Conservation (phyloP, 2,888 invertebrate species). For the Orchestes rusci region DNA sequence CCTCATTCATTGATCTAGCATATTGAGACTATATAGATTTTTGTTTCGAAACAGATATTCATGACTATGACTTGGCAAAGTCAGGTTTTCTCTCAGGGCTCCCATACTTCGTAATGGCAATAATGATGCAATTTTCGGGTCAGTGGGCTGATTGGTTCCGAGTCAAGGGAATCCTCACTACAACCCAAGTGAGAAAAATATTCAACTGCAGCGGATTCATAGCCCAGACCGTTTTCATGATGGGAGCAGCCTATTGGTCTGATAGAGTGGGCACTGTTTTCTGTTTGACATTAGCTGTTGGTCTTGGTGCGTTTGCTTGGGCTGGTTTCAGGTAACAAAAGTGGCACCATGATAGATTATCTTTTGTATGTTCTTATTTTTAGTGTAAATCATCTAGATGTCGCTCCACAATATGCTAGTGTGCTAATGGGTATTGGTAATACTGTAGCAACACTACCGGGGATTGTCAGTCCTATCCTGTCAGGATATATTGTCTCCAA, state of each 20-base stretch:
- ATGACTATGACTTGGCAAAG: slow-evolving; percentile 64
- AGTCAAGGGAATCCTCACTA: slow-evolving; percentile 55
- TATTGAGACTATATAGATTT: background rate
- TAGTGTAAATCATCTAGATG: slow-evolving; percentile 31
- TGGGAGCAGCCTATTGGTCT: slow-evolving; percentile 69
- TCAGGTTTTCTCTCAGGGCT: slow-evolving; percentile 80
- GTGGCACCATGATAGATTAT: too few species aligned
- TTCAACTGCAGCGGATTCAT: slow-evolving; percentile 72
- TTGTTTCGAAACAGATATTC: slow-evolving; percentile 50
- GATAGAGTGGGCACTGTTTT: slow-evolving; percentile 60
- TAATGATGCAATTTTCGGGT: slow-evolving; percentile 72
- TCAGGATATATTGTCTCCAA: slow-evolving; percentile 29
- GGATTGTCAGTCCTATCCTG: slow-evolving; percentile 30
- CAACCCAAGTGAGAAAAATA: slow-evolving; percentile 61
- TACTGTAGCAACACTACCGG: slow-evolving; percentile 31
- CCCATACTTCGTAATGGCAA: slow-evolving; percentile 84
- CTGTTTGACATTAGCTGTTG: slow-evolving; percentile 83
- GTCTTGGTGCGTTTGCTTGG: slow-evolving; percentile 89
- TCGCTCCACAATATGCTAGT: slow-evolving; percentile 31
- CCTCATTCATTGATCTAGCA: background rate
- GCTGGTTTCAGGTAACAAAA: slow-evolving; percentile 73
- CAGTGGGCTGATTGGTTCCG: slow-evolving; percentile 76
- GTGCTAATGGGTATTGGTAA: slow-evolving; percentile 30
- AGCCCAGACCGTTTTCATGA: slow-evolving; percentile 78
- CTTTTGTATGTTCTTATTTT: too few species aligned